Evolutionary conservation across 2,888 invertebrate genomes (phyloP).

Genomic region (Opisthograptis luteolata): DNA sequence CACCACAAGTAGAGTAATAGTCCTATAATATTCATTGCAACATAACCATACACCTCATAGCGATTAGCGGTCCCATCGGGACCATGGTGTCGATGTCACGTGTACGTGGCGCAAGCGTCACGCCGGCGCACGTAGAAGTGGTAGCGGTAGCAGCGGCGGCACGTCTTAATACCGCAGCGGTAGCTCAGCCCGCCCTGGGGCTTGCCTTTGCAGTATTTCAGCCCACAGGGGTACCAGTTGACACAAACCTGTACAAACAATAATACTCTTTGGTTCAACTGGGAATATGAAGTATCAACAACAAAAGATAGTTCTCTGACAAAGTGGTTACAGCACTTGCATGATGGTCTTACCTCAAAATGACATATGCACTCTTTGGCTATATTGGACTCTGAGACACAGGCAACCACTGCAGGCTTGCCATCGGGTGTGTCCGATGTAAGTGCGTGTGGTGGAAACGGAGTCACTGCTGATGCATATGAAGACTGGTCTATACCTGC

Average conservation of each 20-base stretch:
- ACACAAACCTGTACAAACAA: conserved; percentile 85
- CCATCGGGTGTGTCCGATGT: conserved; percentile 60
- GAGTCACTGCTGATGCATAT: conserved; percentile 88
- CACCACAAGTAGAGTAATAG: no score
- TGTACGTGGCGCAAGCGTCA: conserved; percentile 76
- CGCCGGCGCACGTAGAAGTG: conserved; percentile 93
- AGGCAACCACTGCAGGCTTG: conserved; percentile 74
- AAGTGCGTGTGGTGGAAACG: conserved; percentile 86
- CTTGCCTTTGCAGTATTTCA: conserved; percentile 96
- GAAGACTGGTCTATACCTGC: conserved; percentile 89
- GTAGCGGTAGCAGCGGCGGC: conserved; percentile 94
- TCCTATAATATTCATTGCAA: no score
- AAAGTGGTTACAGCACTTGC: no score
- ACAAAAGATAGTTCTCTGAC: no score
- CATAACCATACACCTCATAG: no score
- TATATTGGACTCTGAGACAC: conserved; percentile 87
- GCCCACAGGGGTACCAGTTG: conserved; percentile 98
- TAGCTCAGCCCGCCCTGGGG: conserved; percentile 88
- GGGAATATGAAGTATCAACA: no score
- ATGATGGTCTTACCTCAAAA: conserved; percentile 83
- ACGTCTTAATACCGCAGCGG: conserved; percentile 98
- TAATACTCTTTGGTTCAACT: no score
- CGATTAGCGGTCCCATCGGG: conserved; percentile 38
- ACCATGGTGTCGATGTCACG: conserved; percentile 61
- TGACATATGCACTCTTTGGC: conserved; percentile 93